A percentile compares a stretch with the other conserved stretches of the same genome.
These are phyloP conservation scores for Petrocephalus zakoni DNA, from an alignment of 2,113 vertebrate genomes.

Conservation along the genomic window DNA sequence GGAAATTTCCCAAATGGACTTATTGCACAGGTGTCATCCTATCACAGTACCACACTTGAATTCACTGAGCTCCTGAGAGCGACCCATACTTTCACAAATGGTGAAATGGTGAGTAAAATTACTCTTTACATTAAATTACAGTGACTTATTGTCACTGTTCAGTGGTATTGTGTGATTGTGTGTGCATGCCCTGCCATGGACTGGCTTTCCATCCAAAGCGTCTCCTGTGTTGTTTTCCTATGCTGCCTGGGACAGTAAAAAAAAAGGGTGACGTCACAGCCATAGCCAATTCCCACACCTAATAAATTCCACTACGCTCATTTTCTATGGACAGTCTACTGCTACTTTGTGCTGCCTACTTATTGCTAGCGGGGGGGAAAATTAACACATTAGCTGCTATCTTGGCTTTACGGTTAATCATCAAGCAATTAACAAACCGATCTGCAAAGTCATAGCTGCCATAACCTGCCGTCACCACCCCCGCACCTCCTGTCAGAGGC, in stretches of 20 bases:
- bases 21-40: too few relatives aligned
- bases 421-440: not conserved
- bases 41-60: too few relatives aligned
- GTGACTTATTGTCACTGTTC: too few relatives aligned
- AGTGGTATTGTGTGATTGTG: not conserved
- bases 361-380: not conserved
- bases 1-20: too few relatives aligned
- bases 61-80: too few relatives aligned
- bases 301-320: not conserved
- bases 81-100: too few relatives aligned
- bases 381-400: slow-evolving; percentile 3
- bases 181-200: not conserved
- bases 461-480: not conserved
- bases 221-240: not conserved
- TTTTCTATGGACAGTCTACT: not conserved
- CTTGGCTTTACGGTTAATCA: not conserved
- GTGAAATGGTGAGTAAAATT: not conserved
- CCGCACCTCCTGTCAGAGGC: not conserved
- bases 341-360: not conserved
- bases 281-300: not conserved
- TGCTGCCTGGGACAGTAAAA: not conserved
- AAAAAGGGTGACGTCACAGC: not conserved
- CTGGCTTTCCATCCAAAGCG: not conserved
- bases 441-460: not conserved
- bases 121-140: not conserved